These are phyloP conservation scores for Acipenser ruthenus DNA, from an alignment of 2,797 vertebrate genomes.

Conservation along the genomic window DNA sequence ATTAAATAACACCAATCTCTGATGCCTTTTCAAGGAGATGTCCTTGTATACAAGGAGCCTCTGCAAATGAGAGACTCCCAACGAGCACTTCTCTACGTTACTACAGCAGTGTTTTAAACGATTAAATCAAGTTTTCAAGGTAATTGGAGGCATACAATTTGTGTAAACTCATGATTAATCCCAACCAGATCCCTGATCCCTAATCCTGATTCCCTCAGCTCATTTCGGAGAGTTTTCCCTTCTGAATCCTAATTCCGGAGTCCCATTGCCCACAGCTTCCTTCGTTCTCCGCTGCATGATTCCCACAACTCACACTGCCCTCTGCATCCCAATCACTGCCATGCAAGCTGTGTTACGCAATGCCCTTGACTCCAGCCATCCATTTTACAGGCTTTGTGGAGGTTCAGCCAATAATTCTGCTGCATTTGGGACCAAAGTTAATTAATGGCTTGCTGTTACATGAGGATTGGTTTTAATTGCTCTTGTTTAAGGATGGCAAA, in stretches of 20 bases:
- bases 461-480: not conserved
- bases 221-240: no score
- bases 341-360: not conserved
- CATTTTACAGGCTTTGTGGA: not conserved
- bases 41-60: no score
- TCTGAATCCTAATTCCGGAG: not conserved
- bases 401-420: not conserved
- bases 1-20: no score
- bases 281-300: constrained; percentile 25
- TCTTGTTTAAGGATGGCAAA: not conserved
- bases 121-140: no score
- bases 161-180: no score
- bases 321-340: constrained; percentile 28
- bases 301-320: constrained; percentile 31
- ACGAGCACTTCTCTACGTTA: no score
- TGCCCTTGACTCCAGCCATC: not conserved
- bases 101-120: no score
- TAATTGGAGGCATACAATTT: no score
- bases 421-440: not conserved
- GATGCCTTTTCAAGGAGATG: no score
- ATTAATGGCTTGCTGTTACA: not conserved
- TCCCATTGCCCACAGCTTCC: constrained; percentile 17
- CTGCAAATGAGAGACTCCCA: no score
- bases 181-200: no score
- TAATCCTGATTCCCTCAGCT: no score